Evolutionary conservation across 2,113 vertebrate species (phyloP), one percentile per base, ranked within the genome.

Genomic region (Trogon surrucura): DNA sequence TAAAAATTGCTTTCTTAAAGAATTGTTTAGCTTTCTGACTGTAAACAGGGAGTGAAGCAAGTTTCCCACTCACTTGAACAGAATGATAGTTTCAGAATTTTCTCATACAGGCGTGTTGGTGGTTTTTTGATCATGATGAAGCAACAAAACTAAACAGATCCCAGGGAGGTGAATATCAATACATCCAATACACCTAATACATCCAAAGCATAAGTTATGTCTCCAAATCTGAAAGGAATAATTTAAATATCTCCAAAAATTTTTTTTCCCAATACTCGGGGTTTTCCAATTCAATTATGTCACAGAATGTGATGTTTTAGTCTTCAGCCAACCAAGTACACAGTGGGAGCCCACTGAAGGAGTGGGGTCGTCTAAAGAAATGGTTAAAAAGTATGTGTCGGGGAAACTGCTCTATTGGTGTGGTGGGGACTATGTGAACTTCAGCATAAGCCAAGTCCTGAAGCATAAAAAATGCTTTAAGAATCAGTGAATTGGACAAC

Each of bases 21-120:
- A 90, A 88, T 64, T 93, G n/a, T 91, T 96, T 90, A 70, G 48
- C 58, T 96, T 89, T 97, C 67, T 6, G 94, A 93, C 80, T 87
- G 90, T 91, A 96, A 95, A 93, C 89, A 82, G 22, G 70, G 61
- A 94, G 73, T 64, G 90, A 97, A 95, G 75, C 80, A 94, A 91
- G 69, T 86, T 88, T 94, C 77, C 66, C 71, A 54, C 73, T 93
- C 95, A 26, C 65, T 83, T 66, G n/a, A 96, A 96, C 90, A 95
- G 32, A 88, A 91, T 4, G 3, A 32, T 87, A 29, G n/a, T 71
- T 93, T 70, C 69, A 60, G 15, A 50, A 85, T 85, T 72, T 85
- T 69, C 75, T 92, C 75, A 56, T 64, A 56, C 10, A 77, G 72
- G 61, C 41, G 75, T 66, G 41, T 47, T 64, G 70, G 29, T 36